Conservation (phyloP, 2,113 vertebrate species). For the Parus major region DNA sequence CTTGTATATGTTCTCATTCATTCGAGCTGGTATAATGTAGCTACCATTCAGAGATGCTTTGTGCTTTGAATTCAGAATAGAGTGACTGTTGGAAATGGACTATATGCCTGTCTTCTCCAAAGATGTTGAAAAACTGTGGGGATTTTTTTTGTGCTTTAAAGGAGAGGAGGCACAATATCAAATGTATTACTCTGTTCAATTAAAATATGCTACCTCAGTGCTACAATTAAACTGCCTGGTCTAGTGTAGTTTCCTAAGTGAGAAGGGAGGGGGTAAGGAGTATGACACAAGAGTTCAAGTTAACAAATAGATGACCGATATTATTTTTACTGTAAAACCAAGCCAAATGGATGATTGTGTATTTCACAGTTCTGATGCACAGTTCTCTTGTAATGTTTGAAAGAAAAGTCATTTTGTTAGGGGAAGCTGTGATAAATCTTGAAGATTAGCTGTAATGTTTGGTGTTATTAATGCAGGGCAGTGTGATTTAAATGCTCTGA, state of each 20-base stretch:
- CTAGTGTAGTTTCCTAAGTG: background rate
- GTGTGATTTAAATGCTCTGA: conserved; percentile 8
- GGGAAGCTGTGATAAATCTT: background rate
- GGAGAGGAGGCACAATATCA: conserved; percentile 30
- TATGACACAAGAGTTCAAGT: background rate
- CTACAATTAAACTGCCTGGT: conserved; percentile 28
- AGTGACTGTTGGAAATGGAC: background rate
- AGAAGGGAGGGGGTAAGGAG: background rate
- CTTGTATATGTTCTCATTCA: background rate
- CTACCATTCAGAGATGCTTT: background rate
- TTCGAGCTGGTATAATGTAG: background rate
- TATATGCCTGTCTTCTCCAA: conserved; percentile 28
- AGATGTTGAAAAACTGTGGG: conserved; percentile 42
- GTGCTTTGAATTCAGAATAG: background rate
- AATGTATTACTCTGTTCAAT: background rate
- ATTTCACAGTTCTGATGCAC: conserved; percentile 25
- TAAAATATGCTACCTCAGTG: conserved; percentile 59
- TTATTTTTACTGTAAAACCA: conserved; percentile 39
- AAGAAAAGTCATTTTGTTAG: background rate
- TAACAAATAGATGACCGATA: background rate
- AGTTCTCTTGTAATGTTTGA: background rate
- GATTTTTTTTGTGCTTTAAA: conserved; percentile 36
- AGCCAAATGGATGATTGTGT: conserved; percentile 31
- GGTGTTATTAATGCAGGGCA: conserved; percentile 19
- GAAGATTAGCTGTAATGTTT: conserved; percentile 1